Percentiles rank a stretch among this genome's conserved stretches.
phyloP scores from a whole-genome alignment of 2,888 invertebrate species.

The Phyto melanocephala region DNA sequence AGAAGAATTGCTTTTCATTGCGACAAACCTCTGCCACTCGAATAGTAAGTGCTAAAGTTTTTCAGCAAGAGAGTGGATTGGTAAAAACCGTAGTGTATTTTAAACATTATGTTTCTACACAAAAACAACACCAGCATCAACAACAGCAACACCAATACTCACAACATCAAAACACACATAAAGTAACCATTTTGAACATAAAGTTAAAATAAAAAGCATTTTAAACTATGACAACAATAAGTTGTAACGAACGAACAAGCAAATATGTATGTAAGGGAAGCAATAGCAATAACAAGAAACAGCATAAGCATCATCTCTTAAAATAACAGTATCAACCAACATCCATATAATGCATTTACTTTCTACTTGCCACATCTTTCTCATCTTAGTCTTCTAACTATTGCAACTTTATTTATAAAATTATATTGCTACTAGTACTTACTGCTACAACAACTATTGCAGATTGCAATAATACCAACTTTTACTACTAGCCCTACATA shows the following conservation, averaged over 20 bases:
- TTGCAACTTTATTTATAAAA: neutral
- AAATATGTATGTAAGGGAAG: neutral
- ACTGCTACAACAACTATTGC: neutral
- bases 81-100: slow-evolving; percentile 19
- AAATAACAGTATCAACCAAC: slow-evolving; percentile 16
- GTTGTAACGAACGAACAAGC: slow-evolving; percentile 29
- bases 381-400: neutral
- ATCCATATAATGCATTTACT: neutral
- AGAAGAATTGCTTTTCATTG: slow-evolving; percentile 54
- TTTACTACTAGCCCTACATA: neutral
- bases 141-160: neutral
- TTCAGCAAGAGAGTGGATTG: neutral
- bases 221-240: slow-evolving; percentile 24
- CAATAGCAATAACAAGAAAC: neutral
- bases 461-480: neutral
- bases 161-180: neutral
- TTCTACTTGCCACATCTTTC: neutral
- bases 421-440: neutral
- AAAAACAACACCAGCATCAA: neutral
- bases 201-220: slow-evolving; percentile 2
- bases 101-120: slow-evolving; percentile 5
- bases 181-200: too few relatives aligned
- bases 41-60: neutral
- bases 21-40: slow-evolving; percentile 13
- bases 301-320: neutral